phyloP scores from a whole-genome alignment of 2,113 vertebrate genomes.

The Megaceryle maxima region DNA sequence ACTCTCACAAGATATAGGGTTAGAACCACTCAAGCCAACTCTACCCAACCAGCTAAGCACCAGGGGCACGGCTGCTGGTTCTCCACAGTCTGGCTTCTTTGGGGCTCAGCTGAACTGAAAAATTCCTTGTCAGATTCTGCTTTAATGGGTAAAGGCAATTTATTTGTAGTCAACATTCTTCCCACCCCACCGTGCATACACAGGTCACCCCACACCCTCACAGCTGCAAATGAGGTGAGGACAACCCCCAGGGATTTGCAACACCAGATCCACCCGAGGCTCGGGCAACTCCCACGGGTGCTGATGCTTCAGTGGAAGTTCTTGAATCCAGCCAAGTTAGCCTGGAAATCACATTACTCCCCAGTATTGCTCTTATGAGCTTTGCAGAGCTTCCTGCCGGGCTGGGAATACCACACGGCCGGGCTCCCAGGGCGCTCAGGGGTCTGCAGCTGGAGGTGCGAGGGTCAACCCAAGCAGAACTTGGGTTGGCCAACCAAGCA shows the following conservation, averaged over 20 bases:
- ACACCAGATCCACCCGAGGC: not conserved
- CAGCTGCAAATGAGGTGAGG: not conserved
- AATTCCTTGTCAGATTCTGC: not conserved
- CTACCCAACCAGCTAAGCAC: not conserved
- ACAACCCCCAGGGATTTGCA: not conserved
- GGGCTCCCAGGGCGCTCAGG: not conserved
- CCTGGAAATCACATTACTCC: conserved; percentile 62
- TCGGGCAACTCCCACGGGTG: not conserved
- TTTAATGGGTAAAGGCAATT: not conserved
- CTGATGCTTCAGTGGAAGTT: conserved; percentile 24
- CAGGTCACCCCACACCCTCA: not conserved
- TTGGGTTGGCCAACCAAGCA: not conserved
- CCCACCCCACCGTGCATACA: not conserved
- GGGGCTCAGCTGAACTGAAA: not conserved
- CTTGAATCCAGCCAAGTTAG: not conserved
- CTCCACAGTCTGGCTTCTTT: not conserved
- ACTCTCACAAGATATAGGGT: not conserved
- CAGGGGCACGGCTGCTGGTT: not conserved
- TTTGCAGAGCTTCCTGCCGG: conserved; percentile 59
- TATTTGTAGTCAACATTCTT: not conserved
- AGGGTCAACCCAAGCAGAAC: not conserved
- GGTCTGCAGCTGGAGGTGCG: not conserved
- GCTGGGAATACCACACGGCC: not conserved
- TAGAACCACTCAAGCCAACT: not conserved
- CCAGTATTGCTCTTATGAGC: not conserved